Evolutionary conservation across 2,888 invertebrate genomes (phyloP).

Genomic region (Acronicta leporina): DNA sequence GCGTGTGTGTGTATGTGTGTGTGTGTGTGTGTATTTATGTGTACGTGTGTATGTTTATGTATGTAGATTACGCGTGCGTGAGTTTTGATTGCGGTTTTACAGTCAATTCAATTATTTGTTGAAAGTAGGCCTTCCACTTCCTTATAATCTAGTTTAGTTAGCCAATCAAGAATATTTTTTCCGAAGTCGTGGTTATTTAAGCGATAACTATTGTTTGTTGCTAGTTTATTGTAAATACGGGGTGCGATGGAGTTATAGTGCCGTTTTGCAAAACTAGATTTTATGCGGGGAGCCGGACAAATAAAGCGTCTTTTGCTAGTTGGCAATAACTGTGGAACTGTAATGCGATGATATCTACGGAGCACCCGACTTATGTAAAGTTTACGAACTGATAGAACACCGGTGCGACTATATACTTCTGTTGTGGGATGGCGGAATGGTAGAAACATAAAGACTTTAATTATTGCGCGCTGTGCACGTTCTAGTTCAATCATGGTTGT

Average conservation of each 20-base stretch:
- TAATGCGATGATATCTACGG: not conserved
- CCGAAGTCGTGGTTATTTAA: not conserved
- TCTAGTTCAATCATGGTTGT: not conserved
- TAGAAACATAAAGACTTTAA: conserved; percentile 1
- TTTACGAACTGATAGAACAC: conserved; percentile 1
- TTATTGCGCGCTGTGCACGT: not conserved
- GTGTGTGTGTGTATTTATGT: too few relatives aligned
- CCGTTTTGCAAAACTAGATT: not conserved
- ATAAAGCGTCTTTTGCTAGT: not conserved
- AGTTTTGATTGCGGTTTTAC: not conserved
- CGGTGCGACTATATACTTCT: not conserved
- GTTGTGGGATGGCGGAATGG: conserved; percentile 2
- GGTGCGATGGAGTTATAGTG: not conserved
- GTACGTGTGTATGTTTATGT: too few relatives aligned
- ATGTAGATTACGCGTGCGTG: too few relatives aligned
- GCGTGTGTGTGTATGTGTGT: too few relatives aligned
- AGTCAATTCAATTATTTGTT: not conserved
- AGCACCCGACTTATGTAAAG: not conserved
- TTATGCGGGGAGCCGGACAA: not conserved
- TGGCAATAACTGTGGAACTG: not conserved
- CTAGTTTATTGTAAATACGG: not conserved
- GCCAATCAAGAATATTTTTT: not conserved
- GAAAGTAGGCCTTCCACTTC: not conserved
- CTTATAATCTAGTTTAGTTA: not conserved
- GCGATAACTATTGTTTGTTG: not conserved